Base-by-base conservation (phyloP, 2,797 vertebrate species). In the Eulemur mongoz region DNA sequence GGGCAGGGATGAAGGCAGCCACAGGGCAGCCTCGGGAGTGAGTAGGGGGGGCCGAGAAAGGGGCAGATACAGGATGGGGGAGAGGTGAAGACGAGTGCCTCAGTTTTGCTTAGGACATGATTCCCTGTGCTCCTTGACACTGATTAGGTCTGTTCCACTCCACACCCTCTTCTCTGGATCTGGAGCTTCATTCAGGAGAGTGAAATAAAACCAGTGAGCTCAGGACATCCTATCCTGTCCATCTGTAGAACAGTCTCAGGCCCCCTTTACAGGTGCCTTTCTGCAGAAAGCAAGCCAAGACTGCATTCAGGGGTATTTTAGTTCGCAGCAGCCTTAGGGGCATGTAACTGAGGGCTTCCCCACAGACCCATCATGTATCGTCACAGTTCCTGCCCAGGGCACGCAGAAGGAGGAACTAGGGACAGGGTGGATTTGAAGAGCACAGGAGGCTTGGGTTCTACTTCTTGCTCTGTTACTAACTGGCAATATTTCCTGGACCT, bases 341-440 rank as follows among this genome's bases (percentile, higher is more conserved):
- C 76, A 23, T 1, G 17, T 1, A 40, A 45, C 22, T 13, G 4
- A 14, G 23, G 75, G 17, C 11, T 11, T 85, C 38, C 52, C 57
- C 25, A 25, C 0, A 0, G 4, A 30, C 15, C 11, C 3, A 2
- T 48, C 22, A 5, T 3, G n/a, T 5, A 10, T 25, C n/a, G 1
- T 5, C 10, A 12, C 0, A 2, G 15, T 14, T 27, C 76, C 11
- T 25, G 69, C 7, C 3, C 11, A 8, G 9, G 75, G 38, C 4
- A 1, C 30, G 20, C n/a, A 7, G 32, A 38, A n/a, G 48, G 70
- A 25, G 6, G 23, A 25, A 8, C 18, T 0, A 10, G 18, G 22
- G 72, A 54, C 50, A 50, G 35, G 1, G 11, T 2, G 15, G 13
- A 5, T 17, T 2, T 23, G 8, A 89, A 45, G 38, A 76, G 30